A percentile compares a stretch with the other conserved stretches of the same genome.
Conservation (phyloP, 2,888 invertebrate species). For the Hetaerina titia region DNA sequence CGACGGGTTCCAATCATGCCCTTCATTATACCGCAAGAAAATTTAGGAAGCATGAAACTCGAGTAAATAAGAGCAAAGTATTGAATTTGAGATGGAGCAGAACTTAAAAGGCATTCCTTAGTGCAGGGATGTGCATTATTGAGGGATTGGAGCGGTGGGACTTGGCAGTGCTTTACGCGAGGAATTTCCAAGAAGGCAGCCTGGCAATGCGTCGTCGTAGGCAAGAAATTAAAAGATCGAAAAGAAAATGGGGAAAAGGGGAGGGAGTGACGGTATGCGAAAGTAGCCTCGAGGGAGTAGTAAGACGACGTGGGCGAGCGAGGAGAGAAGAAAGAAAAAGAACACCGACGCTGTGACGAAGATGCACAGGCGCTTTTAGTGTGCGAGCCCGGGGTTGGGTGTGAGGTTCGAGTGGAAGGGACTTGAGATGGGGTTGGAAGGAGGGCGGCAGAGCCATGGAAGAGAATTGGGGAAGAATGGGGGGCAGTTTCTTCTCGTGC, state of each 20-base stretch:
- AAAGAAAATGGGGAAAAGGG: neutral
- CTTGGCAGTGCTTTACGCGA: neutral
- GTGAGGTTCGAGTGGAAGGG: too few species aligned
- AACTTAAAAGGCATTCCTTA: neutral
- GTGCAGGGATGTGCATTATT: conserved; percentile 8
- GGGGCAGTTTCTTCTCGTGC: neutral
- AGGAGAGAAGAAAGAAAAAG: neutral
- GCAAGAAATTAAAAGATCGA: neutral
- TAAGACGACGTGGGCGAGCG: neutral
- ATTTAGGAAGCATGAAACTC: neutral
- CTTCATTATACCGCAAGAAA: neutral
- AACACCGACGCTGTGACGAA: too few species aligned
- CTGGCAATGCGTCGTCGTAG: neutral
- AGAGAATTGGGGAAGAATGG: neutral
- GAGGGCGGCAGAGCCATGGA: neutral
- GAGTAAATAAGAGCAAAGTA: neutral
- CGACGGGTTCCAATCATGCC: neutral
- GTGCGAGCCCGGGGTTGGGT: neutral
- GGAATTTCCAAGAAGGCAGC: neutral
- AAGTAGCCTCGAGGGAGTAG: neutral
- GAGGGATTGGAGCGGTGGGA: neutral
- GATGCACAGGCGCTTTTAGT: neutral
- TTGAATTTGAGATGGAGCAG: neutral
- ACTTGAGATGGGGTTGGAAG: neutral
- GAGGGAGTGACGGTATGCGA: neutral